These are phyloP conservation scores for Protobothrops mucrosquamatus DNA, from an alignment of 2,113 vertebrate species.

Conservation along the genomic window DNA sequence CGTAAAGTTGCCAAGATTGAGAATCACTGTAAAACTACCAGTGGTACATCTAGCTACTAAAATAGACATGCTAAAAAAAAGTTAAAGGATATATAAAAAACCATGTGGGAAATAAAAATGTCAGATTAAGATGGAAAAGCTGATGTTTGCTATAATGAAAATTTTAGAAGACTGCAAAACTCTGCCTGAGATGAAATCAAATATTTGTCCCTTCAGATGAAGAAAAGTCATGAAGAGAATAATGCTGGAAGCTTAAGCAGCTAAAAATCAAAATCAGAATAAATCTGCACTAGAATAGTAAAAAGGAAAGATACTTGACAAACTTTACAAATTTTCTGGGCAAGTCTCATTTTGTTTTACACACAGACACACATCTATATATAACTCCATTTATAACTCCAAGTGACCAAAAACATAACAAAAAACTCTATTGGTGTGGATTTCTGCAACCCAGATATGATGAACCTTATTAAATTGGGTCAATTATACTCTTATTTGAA, in stretches of 20 bases:
- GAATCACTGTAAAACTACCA: too few species aligned
- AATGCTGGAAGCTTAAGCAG: not conserved
- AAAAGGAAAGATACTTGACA: slow-evolving; percentile 4
- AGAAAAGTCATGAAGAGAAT: not conserved
- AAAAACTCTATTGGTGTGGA: not conserved
- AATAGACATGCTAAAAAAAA: not conserved
- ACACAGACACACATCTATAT: not conserved
- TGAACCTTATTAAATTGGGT: not conserved
- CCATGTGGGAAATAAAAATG: not conserved
- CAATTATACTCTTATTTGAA: not conserved
- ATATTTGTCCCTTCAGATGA: not conserved
- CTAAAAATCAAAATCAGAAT: not conserved
- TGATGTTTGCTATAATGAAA: not conserved
- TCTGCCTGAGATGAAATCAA: not conserved
- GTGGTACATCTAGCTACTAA: not conserved
- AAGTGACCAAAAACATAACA: not conserved
- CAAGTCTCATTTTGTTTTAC: not conserved
- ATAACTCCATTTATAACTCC: not conserved
- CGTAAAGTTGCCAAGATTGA: too few species aligned
- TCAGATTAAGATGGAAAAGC: not conserved
- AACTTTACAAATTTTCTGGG: not conserved
- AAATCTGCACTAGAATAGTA: not conserved
- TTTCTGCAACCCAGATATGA: not conserved
- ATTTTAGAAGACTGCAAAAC: slow-evolving; percentile 6
- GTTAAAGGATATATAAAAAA: not conserved